Evolutionary conservation across 2,888 invertebrate species (phyloP).

Genomic region (Leptinotarsa rubiginosa): DNA sequence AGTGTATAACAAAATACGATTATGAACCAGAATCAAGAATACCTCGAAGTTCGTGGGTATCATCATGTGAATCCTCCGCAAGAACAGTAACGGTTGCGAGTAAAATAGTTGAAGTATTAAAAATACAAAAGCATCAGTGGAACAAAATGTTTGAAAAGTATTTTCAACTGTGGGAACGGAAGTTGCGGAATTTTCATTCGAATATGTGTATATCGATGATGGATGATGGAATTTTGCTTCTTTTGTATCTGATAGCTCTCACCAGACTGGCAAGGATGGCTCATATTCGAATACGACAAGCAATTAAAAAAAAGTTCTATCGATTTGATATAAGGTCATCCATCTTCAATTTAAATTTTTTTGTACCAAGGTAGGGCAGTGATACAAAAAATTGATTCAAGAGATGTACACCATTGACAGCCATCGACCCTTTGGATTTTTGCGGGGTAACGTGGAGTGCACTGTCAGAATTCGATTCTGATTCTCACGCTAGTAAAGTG

Average conservation of each 20-base stretch:
- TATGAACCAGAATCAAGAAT: background rate
- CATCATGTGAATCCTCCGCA: background rate
- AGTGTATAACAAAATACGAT: background rate
- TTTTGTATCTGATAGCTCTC: background rate
- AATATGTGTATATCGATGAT: background rate
- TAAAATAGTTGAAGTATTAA: background rate
- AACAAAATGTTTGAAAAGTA: background rate
- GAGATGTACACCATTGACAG: too few species aligned
- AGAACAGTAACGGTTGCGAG: background rate
- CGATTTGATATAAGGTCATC: background rate
- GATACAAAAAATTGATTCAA: background rate
- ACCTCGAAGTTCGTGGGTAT: background rate
- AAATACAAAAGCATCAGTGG: background rate
- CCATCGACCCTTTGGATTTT: too few species aligned
- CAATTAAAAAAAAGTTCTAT: background rate
- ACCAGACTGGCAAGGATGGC: background rate
- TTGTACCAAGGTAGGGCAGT: background rate
- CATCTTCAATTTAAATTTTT: background rate
- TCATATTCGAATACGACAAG: background rate
- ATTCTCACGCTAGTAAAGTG: background rate
- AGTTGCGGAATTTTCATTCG: background rate
- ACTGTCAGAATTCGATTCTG: background rate
- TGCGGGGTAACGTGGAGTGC: background rate
- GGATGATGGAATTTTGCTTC: background rate
- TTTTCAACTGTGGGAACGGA: background rate